Base-by-base conservation (phyloP, 2,888 invertebrate species). In the Mesorhabditis belari region DNA sequence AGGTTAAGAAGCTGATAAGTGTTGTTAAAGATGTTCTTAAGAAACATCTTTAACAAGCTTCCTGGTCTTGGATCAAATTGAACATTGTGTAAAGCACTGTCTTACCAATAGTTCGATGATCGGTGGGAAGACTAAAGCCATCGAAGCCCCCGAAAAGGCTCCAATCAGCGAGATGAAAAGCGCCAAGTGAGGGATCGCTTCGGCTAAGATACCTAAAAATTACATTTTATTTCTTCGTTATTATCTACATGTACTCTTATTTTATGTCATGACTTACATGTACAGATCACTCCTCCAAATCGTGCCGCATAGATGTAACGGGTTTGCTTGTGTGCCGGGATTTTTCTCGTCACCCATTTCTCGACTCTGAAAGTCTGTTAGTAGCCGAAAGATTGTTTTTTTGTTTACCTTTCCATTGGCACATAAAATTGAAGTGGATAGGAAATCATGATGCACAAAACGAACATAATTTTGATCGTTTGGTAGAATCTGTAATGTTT, bases 401-500 rank as follows among this genome's bases (percentile, higher is more conserved):
- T 4, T 55, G 49, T n/a, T n/a, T 93, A 35, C 44, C 44, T 90
- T 75, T 88, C 89, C 84, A 92, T 88, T 1, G 93, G 92, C 23
- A 95, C 93, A 82, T 93, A 94, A 82, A 94, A 91, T 83, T 93
- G 93, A 1, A 94, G 86, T 3, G 90, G 89, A 81, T 92, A 94
- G 0, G 92, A 90, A 25, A 93, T 86, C 82, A 92, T 92, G 71
- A 94, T 91, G 58, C 78, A 79, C 3, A 65, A 66, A 24, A 79
- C 79, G 62, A 79, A 78, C 76, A 79, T 77, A 35, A 79, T 54
- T 58, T 79, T 79, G 55, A 80, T 73, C 2, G 69, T 67, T 66
- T 80, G 77, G 61, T 79, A 79, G 67, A 79, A 79, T 35, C 77
- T 77, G 62, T 0, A n/a, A n/a, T n/a, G 17, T 35, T 35, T 12